Evolutionary conservation across 35 echinoderm and acorn worm genomes (phyloP).

Genomic region (Strongylocentrotus purpuratus): DNA sequence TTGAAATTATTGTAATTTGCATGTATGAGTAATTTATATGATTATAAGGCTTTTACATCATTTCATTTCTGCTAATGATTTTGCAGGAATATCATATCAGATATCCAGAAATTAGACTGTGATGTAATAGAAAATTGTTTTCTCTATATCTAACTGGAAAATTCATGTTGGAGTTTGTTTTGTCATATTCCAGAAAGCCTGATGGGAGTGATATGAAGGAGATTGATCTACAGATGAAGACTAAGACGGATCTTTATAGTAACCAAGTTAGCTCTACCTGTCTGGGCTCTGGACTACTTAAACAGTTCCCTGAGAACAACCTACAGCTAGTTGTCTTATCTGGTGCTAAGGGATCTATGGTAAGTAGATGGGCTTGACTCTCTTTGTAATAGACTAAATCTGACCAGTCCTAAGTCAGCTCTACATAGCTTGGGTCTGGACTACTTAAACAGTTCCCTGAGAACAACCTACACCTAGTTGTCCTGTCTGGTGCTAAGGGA

Average conservation of each 20-base stretch:
- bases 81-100: background rate
- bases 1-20: too few relatives aligned
- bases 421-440: constrained; percentile 66
- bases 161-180: background rate
- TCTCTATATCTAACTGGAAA: background rate
- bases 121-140: too few relatives aligned
- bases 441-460: constrained; percentile 77
- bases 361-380: background rate
- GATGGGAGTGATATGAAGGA: constrained; percentile 71
- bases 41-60: background rate
- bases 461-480: constrained; percentile 86
- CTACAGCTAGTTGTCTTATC: constrained; percentile 93
- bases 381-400: constrained; percentile 8
- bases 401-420: constrained; percentile 61
- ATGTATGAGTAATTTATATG: too few relatives aligned
- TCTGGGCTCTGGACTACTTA: constrained; percentile 74
- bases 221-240: constrained; percentile 86
- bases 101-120: too few relatives aligned
- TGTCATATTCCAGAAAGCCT: constrained; percentile 54
- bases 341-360: constrained; percentile 97
- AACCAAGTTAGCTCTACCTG: constrained; percentile 78
- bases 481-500: constrained; percentile 80
- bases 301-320: constrained; percentile 90
- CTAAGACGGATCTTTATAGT: constrained; percentile 76
- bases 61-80: background rate